Evolutionary conservation across 2,888 invertebrate species (phyloP).

Genomic region (Megastigmus dorsalis): DNA sequence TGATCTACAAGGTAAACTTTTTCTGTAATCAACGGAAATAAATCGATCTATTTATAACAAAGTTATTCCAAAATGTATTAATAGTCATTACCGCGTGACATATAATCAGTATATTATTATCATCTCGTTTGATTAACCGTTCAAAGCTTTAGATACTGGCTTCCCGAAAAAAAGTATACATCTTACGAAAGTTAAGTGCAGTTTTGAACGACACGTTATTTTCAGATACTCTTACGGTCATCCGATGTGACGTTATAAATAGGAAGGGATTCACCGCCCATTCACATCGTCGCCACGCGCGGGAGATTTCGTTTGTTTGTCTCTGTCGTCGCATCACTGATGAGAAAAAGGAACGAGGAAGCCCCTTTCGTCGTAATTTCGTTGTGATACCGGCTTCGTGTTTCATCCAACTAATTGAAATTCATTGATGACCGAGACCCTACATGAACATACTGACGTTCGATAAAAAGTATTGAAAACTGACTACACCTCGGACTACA

Average conservation of each 20-base stretch:
- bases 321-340: background rate
- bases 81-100: no score
- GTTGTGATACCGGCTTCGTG: conserved; percentile 16
- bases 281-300: conserved; percentile 5
- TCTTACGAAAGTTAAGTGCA: conserved; percentile 23
- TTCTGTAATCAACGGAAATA: no score
- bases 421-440: conserved; percentile 4
- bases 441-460: no score
- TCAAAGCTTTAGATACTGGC: no score
- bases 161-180: conserved; percentile 6
- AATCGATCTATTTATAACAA: no score
- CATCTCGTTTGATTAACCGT: no score
- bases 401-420: conserved; percentile 9
- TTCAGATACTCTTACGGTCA: conserved; percentile 31
- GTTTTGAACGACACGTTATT: conserved; percentile 42
- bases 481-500: no score
- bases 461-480: no score
- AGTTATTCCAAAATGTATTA: no score
- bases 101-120: no score
- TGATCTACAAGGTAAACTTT: no score
- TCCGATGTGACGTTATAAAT: conserved; percentile 43
- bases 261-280: conserved; percentile 21
- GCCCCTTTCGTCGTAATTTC: conserved; percentile 20
- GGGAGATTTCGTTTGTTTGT: conserved; percentile 33
- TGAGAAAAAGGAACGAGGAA: conserved; percentile 20